These are phyloP conservation scores for Pangasius djambal DNA, from an alignment of 2,797 vertebrate genomes.

Conservation along the genomic window DNA sequence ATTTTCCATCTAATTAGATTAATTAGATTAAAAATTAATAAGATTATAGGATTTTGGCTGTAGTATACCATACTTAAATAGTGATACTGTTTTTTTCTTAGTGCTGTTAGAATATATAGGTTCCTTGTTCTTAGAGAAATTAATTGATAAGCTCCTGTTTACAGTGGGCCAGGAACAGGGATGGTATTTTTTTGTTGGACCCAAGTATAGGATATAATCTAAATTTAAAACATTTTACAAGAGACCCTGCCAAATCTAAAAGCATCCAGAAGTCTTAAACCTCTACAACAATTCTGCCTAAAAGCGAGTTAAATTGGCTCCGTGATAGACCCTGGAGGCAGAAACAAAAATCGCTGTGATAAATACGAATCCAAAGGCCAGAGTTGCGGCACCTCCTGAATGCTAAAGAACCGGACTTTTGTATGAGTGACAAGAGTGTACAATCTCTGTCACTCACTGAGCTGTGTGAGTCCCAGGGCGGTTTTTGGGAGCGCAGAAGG, in stretches of 20 bases:
- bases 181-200: neutral
- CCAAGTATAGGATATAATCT: neutral
- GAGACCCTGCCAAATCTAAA: slow-evolving; percentile 8
- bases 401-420: slow-evolving; percentile 81
- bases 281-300: slow-evolving; percentile 16
- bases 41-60: neutral
- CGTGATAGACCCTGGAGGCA: slow-evolving; percentile 26
- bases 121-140: neutral
- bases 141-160: neutral
- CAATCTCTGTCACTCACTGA: slow-evolving; percentile 69
- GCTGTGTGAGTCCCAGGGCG: slow-evolving; percentile 70
- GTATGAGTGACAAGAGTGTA: slow-evolving; percentile 69
- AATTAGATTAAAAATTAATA: neutral
- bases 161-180: neutral
- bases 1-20: neutral
- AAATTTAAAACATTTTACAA: slow-evolving; percentile 23
- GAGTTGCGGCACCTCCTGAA: slow-evolving; percentile 66
- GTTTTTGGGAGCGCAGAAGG: slow-evolving; percentile 62
- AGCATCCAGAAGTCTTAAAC: slow-evolving; percentile 9
- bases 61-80: neutral
- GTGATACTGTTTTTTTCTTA: neutral
- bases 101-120: neutral
- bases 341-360: slow-evolving; percentile 53
- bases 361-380: slow-evolving; percentile 70
- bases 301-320: slow-evolving; percentile 11